These are phyloP conservation scores for Parnassius smintheus DNA, from an alignment of 2,888 invertebrate genomes.

Conservation along the genomic window DNA sequence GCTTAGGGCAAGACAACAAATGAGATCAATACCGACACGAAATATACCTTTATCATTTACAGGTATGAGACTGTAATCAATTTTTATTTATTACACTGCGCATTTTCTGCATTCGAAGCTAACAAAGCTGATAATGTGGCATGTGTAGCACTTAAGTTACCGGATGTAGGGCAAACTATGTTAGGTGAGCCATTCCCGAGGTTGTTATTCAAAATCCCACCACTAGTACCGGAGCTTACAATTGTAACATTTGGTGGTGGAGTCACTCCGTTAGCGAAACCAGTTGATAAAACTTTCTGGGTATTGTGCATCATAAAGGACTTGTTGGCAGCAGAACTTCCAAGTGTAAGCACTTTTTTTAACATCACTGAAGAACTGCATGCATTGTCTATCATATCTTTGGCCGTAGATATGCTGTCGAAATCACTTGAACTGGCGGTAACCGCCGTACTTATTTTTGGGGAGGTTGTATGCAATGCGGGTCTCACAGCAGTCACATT, in stretches of 20 bases:
- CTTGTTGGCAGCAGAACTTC: slow-evolving; percentile 69
- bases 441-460: slow-evolving; percentile 61
- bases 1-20: slow-evolving; percentile 6
- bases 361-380: slow-evolving; percentile 78
- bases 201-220: slow-evolving; percentile 52
- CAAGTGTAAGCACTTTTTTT: slow-evolving; percentile 74
- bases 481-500: slow-evolving; percentile 64
- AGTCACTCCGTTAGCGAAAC: slow-evolving; percentile 68
- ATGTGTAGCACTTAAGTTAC: slow-evolving; percentile 73
- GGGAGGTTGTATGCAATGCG: slow-evolving; percentile 55
- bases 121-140: slow-evolving; percentile 73
- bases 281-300: slow-evolving; percentile 72
- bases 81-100: slow-evolving; percentile 35
- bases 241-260: slow-evolving; percentile 75
- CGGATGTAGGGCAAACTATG: slow-evolving; percentile 59
- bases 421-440: slow-evolving; percentile 58
- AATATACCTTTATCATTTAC: not conserved
- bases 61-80: slow-evolving; percentile 6
- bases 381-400: slow-evolving; percentile 77
- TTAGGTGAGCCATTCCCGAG: slow-evolving; percentile 49
- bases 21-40: slow-evolving; percentile 10
- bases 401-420: slow-evolving; percentile 70
- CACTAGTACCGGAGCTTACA: slow-evolving; percentile 67
- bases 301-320: slow-evolving; percentile 78
- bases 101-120: slow-evolving; percentile 53